phyloP scores from a whole-genome alignment of 2,888 invertebrate genomes.

The Coelinius sp. region DNA sequence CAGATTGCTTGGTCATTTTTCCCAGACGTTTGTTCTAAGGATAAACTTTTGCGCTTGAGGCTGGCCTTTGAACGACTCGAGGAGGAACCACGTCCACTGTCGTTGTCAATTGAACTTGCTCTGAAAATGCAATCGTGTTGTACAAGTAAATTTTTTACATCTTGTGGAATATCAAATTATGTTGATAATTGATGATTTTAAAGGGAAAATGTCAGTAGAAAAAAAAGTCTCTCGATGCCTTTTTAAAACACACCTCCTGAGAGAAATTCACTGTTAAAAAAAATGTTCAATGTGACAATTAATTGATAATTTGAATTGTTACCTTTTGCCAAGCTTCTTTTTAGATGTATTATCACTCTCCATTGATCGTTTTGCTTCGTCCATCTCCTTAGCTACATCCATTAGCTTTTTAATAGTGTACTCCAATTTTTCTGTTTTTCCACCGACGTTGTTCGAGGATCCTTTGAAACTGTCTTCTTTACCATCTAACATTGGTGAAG shows the following conservation, averaged over 20 bases:
- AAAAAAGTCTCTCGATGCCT: too few relatives aligned
- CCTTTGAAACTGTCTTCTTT: conserved; percentile 76
- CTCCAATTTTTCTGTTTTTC: conserved; percentile 65
- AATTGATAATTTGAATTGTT: not conserved
- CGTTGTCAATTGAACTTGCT: conserved; percentile 78
- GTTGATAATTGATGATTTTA: not conserved
- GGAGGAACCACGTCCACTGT: conserved; percentile 67
- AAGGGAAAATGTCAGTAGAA: not conserved
- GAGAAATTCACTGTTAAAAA: too few relatives aligned
- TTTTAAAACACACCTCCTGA: too few relatives aligned
- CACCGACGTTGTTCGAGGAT: conserved; percentile 54
- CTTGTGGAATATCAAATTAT: not conserved
- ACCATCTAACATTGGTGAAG: conserved; percentile 82
- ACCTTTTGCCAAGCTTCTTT: conserved; percentile 67
- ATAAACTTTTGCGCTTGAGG: conserved; percentile 80
- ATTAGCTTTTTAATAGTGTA: conserved; percentile 66
- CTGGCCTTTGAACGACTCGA: conserved; percentile 72
- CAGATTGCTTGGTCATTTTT: conserved; percentile 75
- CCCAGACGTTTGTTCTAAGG: conserved; percentile 78
- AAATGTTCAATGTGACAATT: too few relatives aligned
- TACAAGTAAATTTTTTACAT: conserved; percentile 5
- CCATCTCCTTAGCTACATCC: conserved; percentile 66
- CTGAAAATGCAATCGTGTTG: conserved; percentile 65
- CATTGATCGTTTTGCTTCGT: conserved; percentile 64
- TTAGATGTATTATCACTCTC: conserved; percentile 59